Evolutionary conservation across 2,113 vertebrate species (phyloP).

Genomic region (Coreoperca whiteheadi): DNA sequence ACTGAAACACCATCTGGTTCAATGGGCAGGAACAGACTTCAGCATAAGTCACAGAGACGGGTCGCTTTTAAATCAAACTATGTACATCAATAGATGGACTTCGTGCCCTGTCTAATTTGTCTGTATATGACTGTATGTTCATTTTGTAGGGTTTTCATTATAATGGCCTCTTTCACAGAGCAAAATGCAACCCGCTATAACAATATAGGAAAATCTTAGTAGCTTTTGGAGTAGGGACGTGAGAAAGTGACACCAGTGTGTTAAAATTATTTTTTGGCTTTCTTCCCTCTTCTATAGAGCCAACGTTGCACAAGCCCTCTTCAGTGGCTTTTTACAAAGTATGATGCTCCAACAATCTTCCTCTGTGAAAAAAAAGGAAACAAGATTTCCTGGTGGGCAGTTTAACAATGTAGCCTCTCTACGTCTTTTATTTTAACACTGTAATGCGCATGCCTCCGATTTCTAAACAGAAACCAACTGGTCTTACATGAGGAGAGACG

Average conservation of each 20-base stretch:
- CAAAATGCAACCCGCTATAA: neutral
- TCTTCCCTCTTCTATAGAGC: neutral
- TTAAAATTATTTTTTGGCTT: neutral
- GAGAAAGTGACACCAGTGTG: neutral
- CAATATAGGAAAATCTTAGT: neutral
- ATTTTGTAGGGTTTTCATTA: neutral
- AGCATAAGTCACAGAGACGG: neutral
- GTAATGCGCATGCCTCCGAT: neutral
- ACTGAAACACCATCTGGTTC: conserved; percentile 16
- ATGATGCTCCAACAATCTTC: neutral
- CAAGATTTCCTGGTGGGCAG: too few species aligned
- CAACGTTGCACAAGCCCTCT: neutral
- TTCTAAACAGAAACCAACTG: neutral
- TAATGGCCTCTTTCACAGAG: too few species aligned
- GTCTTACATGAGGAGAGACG: neutral
- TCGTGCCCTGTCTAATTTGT: neutral
- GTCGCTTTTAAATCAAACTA: neutral
- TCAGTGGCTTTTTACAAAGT: neutral
- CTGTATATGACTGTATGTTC: neutral
- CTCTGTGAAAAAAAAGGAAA: too few species aligned
- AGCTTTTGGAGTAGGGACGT: neutral
- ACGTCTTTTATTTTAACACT: neutral
- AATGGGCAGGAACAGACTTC: neutral
- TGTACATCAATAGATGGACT: neutral
- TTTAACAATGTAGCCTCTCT: too few species aligned